Evolutionary conservation across 2,888 invertebrate species (phyloP), one percentile per base, ranked within the genome.

Genomic region (Aphrophora alni): DNA sequence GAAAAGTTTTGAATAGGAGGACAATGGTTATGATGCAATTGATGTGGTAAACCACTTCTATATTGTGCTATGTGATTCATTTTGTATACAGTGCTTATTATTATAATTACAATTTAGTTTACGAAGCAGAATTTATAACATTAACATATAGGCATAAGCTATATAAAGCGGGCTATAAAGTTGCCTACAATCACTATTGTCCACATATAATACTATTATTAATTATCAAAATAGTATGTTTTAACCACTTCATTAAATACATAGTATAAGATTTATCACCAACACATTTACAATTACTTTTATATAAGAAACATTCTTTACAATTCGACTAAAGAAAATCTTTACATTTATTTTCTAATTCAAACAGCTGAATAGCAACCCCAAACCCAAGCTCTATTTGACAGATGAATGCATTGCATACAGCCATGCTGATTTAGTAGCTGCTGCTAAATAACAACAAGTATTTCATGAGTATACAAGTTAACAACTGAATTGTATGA

Each of bases 21-120:
- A 80, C 82, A 83, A 72, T 83, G 82, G 38, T 80, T 83, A 77
- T 83, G 84, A 70, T 83, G 82, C 51, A 83, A 82, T 80, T 83
- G 81, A 33, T 83, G 82, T 26, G 82, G 78, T 70, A 80, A 77
- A 75, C 78, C 80, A 14, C 80, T 82, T 78, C 83, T 81, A 78
- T 83, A 82, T 68, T 81, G 80, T 38, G 83, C 77, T 21, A 83
- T 82, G 76, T 82, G 81, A 78, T 84, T 84, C 82, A 83, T 83
- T 44, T 70, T 81, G 59, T 59, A 59, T 59, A 2, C 5, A 44
- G 17, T n/a, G 33, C 33, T 33, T 33, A 5, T 33, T 59, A 10
- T 4, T 33, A 33, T 33, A 10, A 10, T 33, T 33, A 33, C 33
- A 33, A 33, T 33, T 33, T 33, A 7, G 33, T 33, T 33, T 33